Evolutionary conservation across 1,140 invertebrate species (phyloP).

Genomic region (Drosophila ambigua): DNA sequence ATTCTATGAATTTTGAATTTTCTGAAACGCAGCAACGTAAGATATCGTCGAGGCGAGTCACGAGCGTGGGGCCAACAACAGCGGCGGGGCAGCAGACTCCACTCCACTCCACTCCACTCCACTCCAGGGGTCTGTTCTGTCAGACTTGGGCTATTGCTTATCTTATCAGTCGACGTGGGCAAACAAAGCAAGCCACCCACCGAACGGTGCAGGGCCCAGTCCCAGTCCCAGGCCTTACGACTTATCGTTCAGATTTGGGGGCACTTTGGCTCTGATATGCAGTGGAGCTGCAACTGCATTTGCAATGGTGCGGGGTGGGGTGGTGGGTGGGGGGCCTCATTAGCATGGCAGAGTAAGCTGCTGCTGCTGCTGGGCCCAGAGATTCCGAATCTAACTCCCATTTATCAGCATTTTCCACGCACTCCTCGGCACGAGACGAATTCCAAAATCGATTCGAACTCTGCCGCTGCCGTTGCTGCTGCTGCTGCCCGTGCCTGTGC

Average conservation of each 20-base stretch:
- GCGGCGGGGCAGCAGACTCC: background rate
- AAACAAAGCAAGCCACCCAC: slow-evolving; percentile 52
- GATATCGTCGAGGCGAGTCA: slow-evolving; percentile 49
- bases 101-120: background rate
- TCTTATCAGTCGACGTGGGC: slow-evolving; percentile 68
- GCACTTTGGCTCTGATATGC: slow-evolving; percentile 1
- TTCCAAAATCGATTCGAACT: slow-evolving; percentile 73
- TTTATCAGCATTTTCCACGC: slow-evolving; percentile 82
- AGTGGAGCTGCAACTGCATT: slow-evolving; percentile 30
- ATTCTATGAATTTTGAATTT: slow-evolving; percentile 78
- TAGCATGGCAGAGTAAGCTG: slow-evolving; percentile 55
- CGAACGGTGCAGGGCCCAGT: slow-evolving; percentile 4
- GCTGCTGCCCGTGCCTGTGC: slow-evolving; percentile 28
- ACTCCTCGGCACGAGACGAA: slow-evolving; percentile 76
- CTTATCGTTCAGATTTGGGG: slow-evolving; percentile 58
- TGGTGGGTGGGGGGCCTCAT: slow-evolving; percentile 30
- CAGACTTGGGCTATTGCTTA: slow-evolving; percentile 54
- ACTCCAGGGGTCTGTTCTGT: slow-evolving; percentile 6
- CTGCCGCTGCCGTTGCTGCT: slow-evolving; percentile 31
- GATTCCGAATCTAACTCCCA: slow-evolving; percentile 48
- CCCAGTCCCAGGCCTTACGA: slow-evolving; percentile 8
- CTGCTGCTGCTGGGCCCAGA: background rate
- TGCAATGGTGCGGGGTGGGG: background rate
- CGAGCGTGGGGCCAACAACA: slow-evolving; percentile 34
- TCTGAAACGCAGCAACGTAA: slow-evolving; percentile 49